Base-by-base conservation (phyloP, 2,797 vertebrate genomes). In the Prunella strophiata region DNA sequence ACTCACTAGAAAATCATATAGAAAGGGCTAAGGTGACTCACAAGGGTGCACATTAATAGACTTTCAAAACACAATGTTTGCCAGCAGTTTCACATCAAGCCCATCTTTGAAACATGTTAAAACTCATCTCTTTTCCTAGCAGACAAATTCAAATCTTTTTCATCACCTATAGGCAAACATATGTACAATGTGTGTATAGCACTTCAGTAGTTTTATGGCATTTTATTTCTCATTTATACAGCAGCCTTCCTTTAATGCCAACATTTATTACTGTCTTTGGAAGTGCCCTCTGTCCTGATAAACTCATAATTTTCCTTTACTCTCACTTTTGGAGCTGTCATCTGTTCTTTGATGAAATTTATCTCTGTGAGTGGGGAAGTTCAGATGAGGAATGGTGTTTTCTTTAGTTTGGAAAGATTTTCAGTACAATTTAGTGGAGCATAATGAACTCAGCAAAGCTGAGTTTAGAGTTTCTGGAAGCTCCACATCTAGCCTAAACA, bases 221-320 rank as follows among this genome's bases (percentile, higher is more conserved):
- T 92, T 95, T 95, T 93, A 95, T 89, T 92, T 91, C 91, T 92
- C 72, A 93, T 92, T 93, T 87, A 92, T 93, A 85, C 7, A 30
- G 57, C 80, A 96, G 61, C 63, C 92, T 87, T 63, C 65, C n/a
- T 96, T 95, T 96, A 96, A 95, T 93, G 57, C 47, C 54, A 77
- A 74, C 84, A 79, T 97, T 96, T 94, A 94, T 88, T 89, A 86
- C 75, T 63, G 83, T 67, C 88, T 92, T 79, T 95, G 84, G 83
- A 90, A 92, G 78, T 74, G 90, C 67, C 92, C 77, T 95, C 84
- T 47, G 45, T 89, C 78, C 72, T 89, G 86, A 89, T 91, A 92
- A 93, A 96, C 88, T 82, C 93, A 74, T 95, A 91, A 95, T 92
- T 96, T 94, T 94, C 72, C 72, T 90, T 88, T 93, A 94, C 58